These are phyloP conservation scores for Sceloporus tristichus DNA, from an alignment of 2,113 vertebrate species.

Conservation along the genomic window DNA sequence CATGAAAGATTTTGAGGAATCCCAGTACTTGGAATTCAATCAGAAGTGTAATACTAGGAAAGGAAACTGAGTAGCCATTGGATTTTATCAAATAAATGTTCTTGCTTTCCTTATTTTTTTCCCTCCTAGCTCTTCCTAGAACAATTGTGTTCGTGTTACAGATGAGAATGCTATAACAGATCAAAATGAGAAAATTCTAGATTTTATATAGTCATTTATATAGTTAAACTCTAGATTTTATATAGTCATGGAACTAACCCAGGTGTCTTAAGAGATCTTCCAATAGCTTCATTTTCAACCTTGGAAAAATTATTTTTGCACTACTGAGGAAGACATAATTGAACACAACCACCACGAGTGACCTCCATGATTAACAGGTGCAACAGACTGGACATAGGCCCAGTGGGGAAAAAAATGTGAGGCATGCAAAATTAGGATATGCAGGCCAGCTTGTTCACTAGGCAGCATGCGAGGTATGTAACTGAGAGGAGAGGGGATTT, in stretches of 20 bases:
- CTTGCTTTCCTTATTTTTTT: background rate
- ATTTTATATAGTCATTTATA: background rate
- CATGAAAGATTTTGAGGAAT: background rate
- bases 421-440: slow-evolving; percentile 8
- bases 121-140: background rate
- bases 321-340: slow-evolving; percentile 12
- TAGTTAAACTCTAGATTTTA: background rate
- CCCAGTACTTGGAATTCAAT: background rate
- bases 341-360: slow-evolving; percentile 6
- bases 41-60: background rate
- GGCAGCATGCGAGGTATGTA: background rate
- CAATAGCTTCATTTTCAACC: slow-evolving; percentile 5
- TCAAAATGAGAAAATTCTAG: background rate
- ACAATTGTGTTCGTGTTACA: background rate
- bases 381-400: background rate
- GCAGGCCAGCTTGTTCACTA: background rate
- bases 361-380: slow-evolving; percentile 40
- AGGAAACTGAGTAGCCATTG: background rate
- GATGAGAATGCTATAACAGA: background rate
- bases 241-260: background rate
- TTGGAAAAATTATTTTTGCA: slow-evolving; percentile 12
- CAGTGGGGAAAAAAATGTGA: background rate
- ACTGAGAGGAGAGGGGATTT: slow-evolving; percentile 10
- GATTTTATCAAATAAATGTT: background rate
- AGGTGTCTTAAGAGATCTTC: background rate